Conservation (phyloP, 1,140 invertebrate genomes). For the roundworm (Caenorhabditis elegans) region WBcel235 BX284606.5:2936501-2937000, state of each 20-base stretch:
- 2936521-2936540: slow-evolving; percentile 65
- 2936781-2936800: background rate
- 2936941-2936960: slow-evolving; percentile 50
- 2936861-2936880: slow-evolving; percentile 33
- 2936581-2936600: slow-evolving; percentile 51
- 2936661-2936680: slow-evolving; percentile 64
- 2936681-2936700: slow-evolving; percentile 66
- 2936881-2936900: slow-evolving; percentile 51
- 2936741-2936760: slow-evolving; percentile 50
- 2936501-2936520: slow-evolving; percentile 60
- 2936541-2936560: slow-evolving; percentile 64
- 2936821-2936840: slow-evolving; percentile 48
- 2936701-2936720: slow-evolving; percentile 59
- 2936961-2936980: slow-evolving; percentile 55
- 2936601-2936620: slow-evolving; percentile 54
- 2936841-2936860: slow-evolving; percentile 53
- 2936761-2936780: slow-evolving; percentile 35
- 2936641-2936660: slow-evolving; percentile 62
- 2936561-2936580: slow-evolving; percentile 62
- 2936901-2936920: slow-evolving; percentile 57
- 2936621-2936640: slow-evolving; percentile 63
- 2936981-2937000: slow-evolving; percentile 58
- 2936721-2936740: slow-evolving; percentile 53
- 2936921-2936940: slow-evolving; percentile 50
- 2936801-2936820: slow-evolving; percentile 48